These are phyloP conservation scores for Tor tambroides DNA, from an alignment of 2,113 vertebrate genomes.

Conservation along the genomic window DNA sequence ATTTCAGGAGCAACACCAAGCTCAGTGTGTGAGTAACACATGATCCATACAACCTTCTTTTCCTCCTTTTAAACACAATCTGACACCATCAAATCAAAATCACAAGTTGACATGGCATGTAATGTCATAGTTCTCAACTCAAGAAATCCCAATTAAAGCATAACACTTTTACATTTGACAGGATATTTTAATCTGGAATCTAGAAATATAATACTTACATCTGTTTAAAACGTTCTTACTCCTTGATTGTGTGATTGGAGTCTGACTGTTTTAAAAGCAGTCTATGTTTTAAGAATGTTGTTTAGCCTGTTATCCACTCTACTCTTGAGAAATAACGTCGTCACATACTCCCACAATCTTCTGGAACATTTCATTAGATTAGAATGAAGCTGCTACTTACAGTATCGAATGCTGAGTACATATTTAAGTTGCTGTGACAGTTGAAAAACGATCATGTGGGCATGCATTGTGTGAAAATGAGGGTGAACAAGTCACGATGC, in stretches of 20 bases:
- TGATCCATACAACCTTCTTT: background rate
- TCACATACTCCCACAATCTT: background rate
- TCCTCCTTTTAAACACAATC: background rate
- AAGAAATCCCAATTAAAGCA: background rate
- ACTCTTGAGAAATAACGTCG: background rate
- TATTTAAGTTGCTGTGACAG: conserved; percentile 1
- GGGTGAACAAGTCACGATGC: background rate
- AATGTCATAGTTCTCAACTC: background rate
- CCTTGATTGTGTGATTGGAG: background rate
- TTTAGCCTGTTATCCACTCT: background rate
- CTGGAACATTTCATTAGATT: background rate
- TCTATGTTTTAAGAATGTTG: conserved; percentile 4
- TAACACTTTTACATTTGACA: background rate
- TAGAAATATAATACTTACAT: background rate
- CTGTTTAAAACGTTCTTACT: background rate
- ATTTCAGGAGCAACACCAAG: background rate
- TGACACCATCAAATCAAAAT: background rate
- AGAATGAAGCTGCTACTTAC: background rate
- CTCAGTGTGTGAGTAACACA: background rate
- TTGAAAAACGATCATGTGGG: background rate
- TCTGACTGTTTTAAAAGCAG: background rate
- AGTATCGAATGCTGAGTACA: background rate
- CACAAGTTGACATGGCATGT: background rate
- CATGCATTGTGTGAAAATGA: conserved; percentile 1
- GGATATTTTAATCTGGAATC: background rate